A percentile compares a stretch with the other conserved stretches of the same genome.
Conservation (phyloP, 2,113 vertebrate genomes). For the Vulpes lagopus region DNA sequence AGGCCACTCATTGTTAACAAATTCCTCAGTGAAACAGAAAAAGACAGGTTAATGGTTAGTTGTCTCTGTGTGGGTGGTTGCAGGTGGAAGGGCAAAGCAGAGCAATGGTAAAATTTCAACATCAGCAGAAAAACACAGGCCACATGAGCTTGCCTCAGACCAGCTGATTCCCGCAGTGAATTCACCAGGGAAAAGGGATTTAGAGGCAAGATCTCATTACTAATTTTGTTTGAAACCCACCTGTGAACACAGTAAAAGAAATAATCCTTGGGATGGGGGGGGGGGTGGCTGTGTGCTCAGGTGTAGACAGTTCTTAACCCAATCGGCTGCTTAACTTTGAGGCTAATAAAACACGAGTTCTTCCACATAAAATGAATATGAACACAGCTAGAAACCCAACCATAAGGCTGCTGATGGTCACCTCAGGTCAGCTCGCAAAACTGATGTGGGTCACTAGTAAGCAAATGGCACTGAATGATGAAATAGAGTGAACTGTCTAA, state of each 20-base stretch:
- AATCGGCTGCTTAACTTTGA: constrained; percentile 61
- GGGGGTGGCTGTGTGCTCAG: constrained; percentile 69
- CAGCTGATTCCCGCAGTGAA: constrained; percentile 53
- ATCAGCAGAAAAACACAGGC: constrained; percentile 35
- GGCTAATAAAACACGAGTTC: constrained; percentile 48
- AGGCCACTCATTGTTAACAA: accelerated
- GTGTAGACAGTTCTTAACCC: constrained; percentile 50
- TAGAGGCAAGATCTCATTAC: constrained; percentile 72
- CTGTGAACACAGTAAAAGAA: constrained; percentile 78
- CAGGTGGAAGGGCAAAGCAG: constrained; percentile 22
- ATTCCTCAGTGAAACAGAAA: not conserved
- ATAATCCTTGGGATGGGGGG: constrained; percentile 29
- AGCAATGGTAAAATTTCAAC: constrained; percentile 33
- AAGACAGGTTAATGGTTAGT: not conserved
- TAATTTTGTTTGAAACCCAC: constrained; percentile 80
- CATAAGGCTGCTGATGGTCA: not conserved
- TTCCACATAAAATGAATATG: not conserved
- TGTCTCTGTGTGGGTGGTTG: constrained; percentile 14
- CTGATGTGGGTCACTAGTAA: not conserved
- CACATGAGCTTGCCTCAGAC: not conserved
- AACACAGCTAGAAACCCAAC: not conserved
- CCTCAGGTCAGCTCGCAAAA: not conserved
- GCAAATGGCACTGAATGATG: not conserved
- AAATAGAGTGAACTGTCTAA: not conserved
- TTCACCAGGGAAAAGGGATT: constrained; percentile 75